These are phyloP conservation scores for Xiphophorus maculatus DNA, from an alignment of 2,113 vertebrate genomes.

Conservation along the genomic window DNA sequence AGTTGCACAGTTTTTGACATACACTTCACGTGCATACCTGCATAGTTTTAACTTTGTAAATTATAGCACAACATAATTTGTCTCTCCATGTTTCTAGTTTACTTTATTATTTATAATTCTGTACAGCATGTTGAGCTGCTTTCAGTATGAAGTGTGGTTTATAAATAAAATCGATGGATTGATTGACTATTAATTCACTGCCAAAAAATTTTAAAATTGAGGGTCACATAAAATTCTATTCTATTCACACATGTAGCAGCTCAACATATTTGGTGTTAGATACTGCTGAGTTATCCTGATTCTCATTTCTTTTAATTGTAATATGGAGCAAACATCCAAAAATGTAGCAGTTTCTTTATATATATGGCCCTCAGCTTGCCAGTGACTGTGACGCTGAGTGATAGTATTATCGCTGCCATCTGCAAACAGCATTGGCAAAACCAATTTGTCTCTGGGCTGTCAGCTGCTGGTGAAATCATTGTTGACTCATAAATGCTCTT, in stretches of 20 bases:
- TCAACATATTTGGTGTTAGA: constrained; percentile 43
- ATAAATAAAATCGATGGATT: too few species aligned
- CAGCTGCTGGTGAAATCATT: constrained; percentile 49
- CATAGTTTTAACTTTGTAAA: not conserved
- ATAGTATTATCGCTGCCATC: constrained; percentile 51
- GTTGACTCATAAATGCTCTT: constrained; percentile 58
- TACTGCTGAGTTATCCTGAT: constrained; percentile 25
- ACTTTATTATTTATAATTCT: not conserved
- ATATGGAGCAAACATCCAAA: constrained; percentile 8
- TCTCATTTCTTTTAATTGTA: not conserved
- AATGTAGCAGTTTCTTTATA: constrained; percentile 2
- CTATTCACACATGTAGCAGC: not conserved
- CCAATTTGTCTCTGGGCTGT: constrained; percentile 50
- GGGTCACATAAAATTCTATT: not conserved
- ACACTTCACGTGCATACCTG: not conserved
- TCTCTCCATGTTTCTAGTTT: not conserved
- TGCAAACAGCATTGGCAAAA: constrained; percentile 50
- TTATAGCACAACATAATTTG: not conserved
- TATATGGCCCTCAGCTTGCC: constrained; percentile 30
- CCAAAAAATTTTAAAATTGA: not conserved
- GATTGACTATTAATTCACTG: not conserved
- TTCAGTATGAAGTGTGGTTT: too few species aligned
- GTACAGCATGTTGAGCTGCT: too few species aligned
- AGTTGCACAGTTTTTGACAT: not conserved
- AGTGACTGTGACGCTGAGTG: constrained; percentile 40